Evolutionary conservation across 30 jellyfish, hydroid and myxozoan genomes (phyloP).

Genomic region (Cassiopea xamachana): DNA sequence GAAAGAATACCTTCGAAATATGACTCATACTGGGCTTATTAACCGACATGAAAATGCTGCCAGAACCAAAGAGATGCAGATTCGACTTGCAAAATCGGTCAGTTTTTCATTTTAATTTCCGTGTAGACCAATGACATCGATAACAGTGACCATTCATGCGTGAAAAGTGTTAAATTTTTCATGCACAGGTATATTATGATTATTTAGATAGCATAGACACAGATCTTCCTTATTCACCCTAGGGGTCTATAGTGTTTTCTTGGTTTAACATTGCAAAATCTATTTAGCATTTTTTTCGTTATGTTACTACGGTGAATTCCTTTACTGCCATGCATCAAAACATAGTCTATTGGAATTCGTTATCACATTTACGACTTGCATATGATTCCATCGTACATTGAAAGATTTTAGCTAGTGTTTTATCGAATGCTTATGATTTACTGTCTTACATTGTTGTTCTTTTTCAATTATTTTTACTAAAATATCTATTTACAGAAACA

Average conservation of each 20-base stretch:
- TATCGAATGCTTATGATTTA: not conserved
- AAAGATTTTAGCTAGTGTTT: not conserved
- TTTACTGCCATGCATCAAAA: too few relatives aligned
- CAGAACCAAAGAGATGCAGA: conserved; percentile 39
- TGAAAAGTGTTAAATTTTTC: too few relatives aligned
- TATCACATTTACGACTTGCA: too few relatives aligned
- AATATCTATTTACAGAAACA: not conserved
- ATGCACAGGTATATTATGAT: too few relatives aligned
- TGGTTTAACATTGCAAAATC: too few relatives aligned
- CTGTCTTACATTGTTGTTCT: not conserved
- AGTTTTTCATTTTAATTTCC: not conserved
- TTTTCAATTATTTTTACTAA: not conserved
- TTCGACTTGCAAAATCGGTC: conserved; percentile 40
- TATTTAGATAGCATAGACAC: too few relatives aligned
- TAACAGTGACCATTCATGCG: not conserved
- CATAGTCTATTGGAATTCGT: too few relatives aligned
- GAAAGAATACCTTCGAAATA: conserved; percentile 22
- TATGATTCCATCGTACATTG: too few relatives aligned
- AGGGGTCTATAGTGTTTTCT: too few relatives aligned
- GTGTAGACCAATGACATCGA: not conserved
- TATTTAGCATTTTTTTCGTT: too few relatives aligned
- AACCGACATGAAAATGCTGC: conserved; percentile 39
- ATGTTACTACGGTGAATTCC: too few relatives aligned
- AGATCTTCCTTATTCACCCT: too few relatives aligned
- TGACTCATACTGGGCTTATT: conserved; percentile 29